Base-by-base conservation (phyloP, 2,888 invertebrate species). In the Conistra vaccinii region DNA sequence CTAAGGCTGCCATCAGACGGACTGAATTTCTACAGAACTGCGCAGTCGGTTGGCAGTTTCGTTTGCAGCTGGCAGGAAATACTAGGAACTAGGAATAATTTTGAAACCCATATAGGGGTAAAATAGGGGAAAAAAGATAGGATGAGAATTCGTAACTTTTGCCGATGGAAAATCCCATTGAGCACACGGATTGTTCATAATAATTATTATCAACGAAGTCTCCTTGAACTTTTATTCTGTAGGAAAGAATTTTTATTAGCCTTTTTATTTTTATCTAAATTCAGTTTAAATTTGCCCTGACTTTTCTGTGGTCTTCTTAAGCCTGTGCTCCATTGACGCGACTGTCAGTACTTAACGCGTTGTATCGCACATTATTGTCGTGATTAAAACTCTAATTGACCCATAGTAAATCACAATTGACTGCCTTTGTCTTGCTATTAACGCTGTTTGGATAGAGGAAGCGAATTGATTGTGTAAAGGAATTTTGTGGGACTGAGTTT, bases 331-430 rank as follows among this genome's bases (percentile, higher is more conserved):
- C 89, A 92, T 93, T 87, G 90, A 90, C 89, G 90, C 92, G 91
- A 88, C 90, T 91, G 93, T 93, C 92, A 92, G 92, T 94, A 94
- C 93, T 95, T 93, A 94, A 94, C 93, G 92, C 94, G 90, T 90
- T 92, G 90, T 91, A 94, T 94, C 92, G 93, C 93, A 92, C 94
- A 93, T 94, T 93, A 96, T 96, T 95, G 95, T 95, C 94, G 93
- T 94, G 95, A 96, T 96, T 96, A 96, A 95, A 96, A 95, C 92
- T 93, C 92, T 96, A 95, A 96, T 96, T 96, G 96, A 96, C 95
- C 94, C 88, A 89, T 90, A 94, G 92, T 96, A 96, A 96, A 96
- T 96, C 96, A 96, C 94, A 96, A 95, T 96, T 95, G 94, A 95
- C 91, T 83, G 88, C 88, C 90, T 93, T 93, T 92, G 92, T 92